Evolutionary conservation across 2,797 vertebrate species (phyloP).

Genomic region (Garrulus glandarius): DNA sequence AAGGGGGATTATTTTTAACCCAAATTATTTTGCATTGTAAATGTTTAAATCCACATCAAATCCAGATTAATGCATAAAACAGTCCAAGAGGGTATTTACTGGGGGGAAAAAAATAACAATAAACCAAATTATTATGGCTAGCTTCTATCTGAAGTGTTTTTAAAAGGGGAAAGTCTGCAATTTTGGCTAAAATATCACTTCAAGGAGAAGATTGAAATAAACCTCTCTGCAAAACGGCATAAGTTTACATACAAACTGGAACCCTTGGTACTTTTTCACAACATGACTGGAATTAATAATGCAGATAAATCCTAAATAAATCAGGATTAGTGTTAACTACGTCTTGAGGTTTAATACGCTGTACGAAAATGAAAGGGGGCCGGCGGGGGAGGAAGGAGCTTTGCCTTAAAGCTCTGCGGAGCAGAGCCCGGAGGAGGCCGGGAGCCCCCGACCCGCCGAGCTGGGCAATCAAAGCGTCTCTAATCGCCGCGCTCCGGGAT

Average conservation of each 20-base stretch:
- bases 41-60: conserved; percentile 98
- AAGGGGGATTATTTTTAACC: conserved; percentile 88
- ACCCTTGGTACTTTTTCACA: conserved; percentile 47
- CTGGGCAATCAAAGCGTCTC: conserved; percentile 61
- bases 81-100: conserved; percentile 81
- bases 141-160: conserved; percentile 61
- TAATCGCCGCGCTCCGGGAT: conserved; percentile 27
- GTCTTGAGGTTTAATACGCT: conserved; percentile 78
- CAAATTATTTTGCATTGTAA: conserved; percentile 98
- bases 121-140: conserved; percentile 69
- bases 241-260: conserved; percentile 67
- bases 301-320: conserved; percentile 95
- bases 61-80: conserved; percentile 93
- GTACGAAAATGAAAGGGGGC: conserved; percentile 75
- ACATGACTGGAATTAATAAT: conserved; percentile 93
- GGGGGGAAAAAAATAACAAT: conserved; percentile 20
- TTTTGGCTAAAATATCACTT: background rate
- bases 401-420: background rate
- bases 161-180: conserved; percentile 20
- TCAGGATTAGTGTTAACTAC: conserved; percentile 88
- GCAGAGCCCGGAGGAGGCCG: background rate
- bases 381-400: conserved; percentile 42
- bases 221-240: conserved; percentile 38
- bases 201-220: conserved; percentile 53
- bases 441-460: conserved; percentile 21